A percentile compares a stretch with the other conserved stretches of the same genome.
These are phyloP conservation scores for Callithrix jacchus DNA, from an alignment of 2,113 vertebrate genomes.

Conservation along the genomic window DNA sequence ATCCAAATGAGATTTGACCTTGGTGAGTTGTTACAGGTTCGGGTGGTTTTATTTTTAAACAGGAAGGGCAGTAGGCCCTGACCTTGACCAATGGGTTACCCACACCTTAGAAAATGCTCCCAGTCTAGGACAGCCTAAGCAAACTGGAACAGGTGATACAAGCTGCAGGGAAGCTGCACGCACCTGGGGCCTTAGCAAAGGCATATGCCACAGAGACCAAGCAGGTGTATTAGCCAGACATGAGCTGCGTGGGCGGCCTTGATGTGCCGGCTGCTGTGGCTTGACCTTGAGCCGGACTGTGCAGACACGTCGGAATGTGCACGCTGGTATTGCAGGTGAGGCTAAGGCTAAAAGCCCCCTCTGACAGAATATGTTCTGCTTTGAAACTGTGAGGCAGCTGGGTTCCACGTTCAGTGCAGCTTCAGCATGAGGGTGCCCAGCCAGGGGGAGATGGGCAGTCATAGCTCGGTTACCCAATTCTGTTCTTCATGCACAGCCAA, in stretches of 20 bases:
- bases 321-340: not conserved
- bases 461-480: not conserved
- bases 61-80: not conserved
- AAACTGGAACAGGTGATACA: not conserved
- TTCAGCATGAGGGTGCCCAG: not conserved
- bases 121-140: not conserved
- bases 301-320: not conserved
- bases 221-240: not conserved
- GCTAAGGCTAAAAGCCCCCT: not conserved
- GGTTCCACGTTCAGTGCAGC: not conserved
- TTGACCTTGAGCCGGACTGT: not conserved
- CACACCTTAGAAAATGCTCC: not conserved
- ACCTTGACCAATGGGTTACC: not conserved
- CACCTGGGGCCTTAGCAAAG: not conserved
- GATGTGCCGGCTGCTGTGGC: not conserved
- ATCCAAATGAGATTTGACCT: not conserved
- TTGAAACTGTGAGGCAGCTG: not conserved
- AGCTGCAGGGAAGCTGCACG: not conserved
- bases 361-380: not conserved
- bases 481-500: rapidly evolving
- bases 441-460: not conserved
- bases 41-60: not conserved
- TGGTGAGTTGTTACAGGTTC: not conserved
- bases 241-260: not conserved
- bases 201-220: not conserved